Base-by-base conservation (phyloP, 2,797 vertebrate genomes). In the Hydrocynus forskahlii region DNA sequence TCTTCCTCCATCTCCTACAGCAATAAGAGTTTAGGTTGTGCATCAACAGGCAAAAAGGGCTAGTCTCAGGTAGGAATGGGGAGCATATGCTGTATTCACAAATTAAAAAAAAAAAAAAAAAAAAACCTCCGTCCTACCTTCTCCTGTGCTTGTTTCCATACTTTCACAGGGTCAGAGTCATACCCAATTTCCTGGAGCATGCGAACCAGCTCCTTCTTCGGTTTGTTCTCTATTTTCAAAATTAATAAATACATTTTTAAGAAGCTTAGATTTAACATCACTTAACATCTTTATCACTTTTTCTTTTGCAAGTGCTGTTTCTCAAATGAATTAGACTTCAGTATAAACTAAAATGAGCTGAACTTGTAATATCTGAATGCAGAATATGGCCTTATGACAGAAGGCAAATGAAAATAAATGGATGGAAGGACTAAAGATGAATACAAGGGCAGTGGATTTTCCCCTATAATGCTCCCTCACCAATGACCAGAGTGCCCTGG, bases 141-240 rank as follows among this genome's bases (percentile, higher is more conserved):
- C 81, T 96, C 96, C 55, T 99, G 97, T 0, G 95, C 90, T 78
- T 94, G 89, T 88, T 98, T 99, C 98, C 98, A 99, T 76, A 93
- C 90, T 86, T 98, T 99, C 75, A 99, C 95, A 0, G 98, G 98
- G 85, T 99, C 98, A 0, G 97, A 99, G 88, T 99, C 98, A 0
- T 97, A 99, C 63, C 98, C 97, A 92, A 97, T 96, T 87, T 96
- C 67, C 83, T 97, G 90, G 69, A 99, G 94, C 92, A 99, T 95
- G 88, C 92, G 89, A 85, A 99, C 99, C 84, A 99, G 87, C 77
- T 99, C 97, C 86, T 99, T 98, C 92, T 98, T 99, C 19, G 97
- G 97, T 80, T 99, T 99, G 92, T 99, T 99, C 92, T 99, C 98
- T 99, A 85, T 35, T 48, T 48, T 10, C 9, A 48, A 48, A 48